Percentiles rank a stretch among this genome's conserved stretches.
Evolutionary conservation across 2,797 vertebrate species (phyloP).

Genomic region (Myotis findleyi): DNA sequence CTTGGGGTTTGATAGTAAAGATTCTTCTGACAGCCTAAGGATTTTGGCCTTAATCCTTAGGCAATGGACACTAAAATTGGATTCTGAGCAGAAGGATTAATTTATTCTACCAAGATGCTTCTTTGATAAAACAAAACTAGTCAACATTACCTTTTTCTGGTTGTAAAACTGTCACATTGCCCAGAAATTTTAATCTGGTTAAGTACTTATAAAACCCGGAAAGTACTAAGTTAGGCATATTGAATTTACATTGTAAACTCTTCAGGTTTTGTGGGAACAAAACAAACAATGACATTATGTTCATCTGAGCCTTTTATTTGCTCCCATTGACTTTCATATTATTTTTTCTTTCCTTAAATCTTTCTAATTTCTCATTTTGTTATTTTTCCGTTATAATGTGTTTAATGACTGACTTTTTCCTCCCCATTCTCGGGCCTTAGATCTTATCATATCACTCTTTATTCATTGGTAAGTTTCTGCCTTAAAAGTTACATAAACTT

Average conservation of each 20-base stretch:
- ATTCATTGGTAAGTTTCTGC: neutral
- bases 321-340: neutral
- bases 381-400: neutral
- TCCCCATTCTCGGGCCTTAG: neutral
- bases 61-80: neutral
- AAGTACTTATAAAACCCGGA: neutral
- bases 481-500: neutral
- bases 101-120: neutral
- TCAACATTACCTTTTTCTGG: neutral
- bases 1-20: neutral
- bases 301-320: neutral
- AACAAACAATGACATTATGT: neutral
- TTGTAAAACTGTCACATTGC: neutral
- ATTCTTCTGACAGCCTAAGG: neutral
- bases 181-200: neutral
- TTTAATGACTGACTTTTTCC: neutral
- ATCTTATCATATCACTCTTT: neutral
- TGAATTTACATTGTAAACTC: neutral
- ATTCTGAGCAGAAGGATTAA: neutral
- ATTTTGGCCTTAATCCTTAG: neutral
- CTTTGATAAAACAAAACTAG: neutral
- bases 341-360: neutral
- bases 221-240: neutral
- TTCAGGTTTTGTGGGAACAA: neutral
- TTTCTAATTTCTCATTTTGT: neutral